These are phyloP conservation scores for Dufourea novaeangliae DNA, from an alignment of 1,140 invertebrate genomes.

Conservation along the genomic window DNA sequence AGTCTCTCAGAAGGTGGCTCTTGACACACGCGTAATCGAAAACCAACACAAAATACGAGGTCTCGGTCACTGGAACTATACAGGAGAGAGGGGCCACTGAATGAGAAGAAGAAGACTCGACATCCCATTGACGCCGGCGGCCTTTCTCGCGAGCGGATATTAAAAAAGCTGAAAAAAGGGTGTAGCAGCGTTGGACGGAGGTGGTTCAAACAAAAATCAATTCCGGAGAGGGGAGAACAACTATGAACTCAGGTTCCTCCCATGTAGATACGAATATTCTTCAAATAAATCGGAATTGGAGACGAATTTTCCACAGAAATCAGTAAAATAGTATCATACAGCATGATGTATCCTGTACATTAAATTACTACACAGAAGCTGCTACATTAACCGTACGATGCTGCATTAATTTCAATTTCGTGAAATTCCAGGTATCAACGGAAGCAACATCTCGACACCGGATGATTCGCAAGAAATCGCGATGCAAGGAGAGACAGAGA, in stretches of 20 bases:
- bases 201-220: neutral
- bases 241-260: too few relatives aligned
- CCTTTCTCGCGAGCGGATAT: conserved; percentile 37
- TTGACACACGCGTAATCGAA: conserved; percentile 3
- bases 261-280: too few relatives aligned
- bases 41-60: neutral
- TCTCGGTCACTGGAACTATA: conserved; percentile 4
- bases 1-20: neutral
- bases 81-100: conserved; percentile 1
- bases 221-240: too few relatives aligned
- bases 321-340: too few relatives aligned
- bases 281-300: too few relatives aligned
- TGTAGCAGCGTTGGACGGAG: neutral
- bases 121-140: neutral
- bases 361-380: too few relatives aligned
- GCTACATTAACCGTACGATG: too few relatives aligned
- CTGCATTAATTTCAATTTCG: neutral
- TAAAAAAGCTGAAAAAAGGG: conserved; percentile 39
- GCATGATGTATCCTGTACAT: too few relatives aligned
- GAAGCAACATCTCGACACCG: conserved; percentile 4
- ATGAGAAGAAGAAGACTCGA: conserved; percentile 3
- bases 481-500: conserved; percentile 2
- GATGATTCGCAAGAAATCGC: conserved; percentile 1
- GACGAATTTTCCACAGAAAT: too few relatives aligned
- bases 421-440: neutral